A percentile compares a stretch with the other conserved stretches of the same genome.
These are phyloP conservation scores for Drosophila mulleri DNA, from an alignment of 2,888 invertebrate genomes.

Conservation along the genomic window DNA sequence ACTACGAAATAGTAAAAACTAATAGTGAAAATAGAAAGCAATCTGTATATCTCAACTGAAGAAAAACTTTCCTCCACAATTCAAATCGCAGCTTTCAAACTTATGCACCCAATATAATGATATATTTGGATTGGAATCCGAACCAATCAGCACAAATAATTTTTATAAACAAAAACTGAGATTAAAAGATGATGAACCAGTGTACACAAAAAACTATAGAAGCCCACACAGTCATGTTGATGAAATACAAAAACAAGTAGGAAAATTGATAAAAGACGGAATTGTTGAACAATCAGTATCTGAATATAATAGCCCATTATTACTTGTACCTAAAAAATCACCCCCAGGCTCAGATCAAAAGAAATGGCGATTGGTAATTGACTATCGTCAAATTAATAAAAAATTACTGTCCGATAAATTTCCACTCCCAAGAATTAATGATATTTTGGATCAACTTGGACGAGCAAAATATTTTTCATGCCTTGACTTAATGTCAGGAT, in stretches of 20 bases:
- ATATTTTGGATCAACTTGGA: neutral
- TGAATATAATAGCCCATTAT: neutral
- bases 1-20: too few relatives aligned
- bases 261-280: neutral
- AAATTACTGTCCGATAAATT: neutral
- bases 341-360: neutral
- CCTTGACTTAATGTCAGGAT: too few relatives aligned
- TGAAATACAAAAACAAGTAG: neutral
- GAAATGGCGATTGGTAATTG: neutral
- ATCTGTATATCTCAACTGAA: too few relatives aligned
- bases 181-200: too few relatives aligned
- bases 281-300: neutral
- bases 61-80: too few relatives aligned
- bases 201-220: neutral
- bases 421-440: neutral
- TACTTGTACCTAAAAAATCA: too few relatives aligned
- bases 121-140: too few relatives aligned
- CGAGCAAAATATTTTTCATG: neutral
- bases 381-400: conserved; percentile 1
- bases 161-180: too few relatives aligned
- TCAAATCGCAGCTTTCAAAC: too few relatives aligned
- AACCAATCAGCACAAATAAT: too few relatives aligned
- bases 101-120: too few relatives aligned
- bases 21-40: too few relatives aligned
- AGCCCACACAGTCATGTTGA: neutral